Evolutionary conservation across 2,888 invertebrate species (phyloP).

Genomic region (Yponomeuta cagnagella): DNA sequence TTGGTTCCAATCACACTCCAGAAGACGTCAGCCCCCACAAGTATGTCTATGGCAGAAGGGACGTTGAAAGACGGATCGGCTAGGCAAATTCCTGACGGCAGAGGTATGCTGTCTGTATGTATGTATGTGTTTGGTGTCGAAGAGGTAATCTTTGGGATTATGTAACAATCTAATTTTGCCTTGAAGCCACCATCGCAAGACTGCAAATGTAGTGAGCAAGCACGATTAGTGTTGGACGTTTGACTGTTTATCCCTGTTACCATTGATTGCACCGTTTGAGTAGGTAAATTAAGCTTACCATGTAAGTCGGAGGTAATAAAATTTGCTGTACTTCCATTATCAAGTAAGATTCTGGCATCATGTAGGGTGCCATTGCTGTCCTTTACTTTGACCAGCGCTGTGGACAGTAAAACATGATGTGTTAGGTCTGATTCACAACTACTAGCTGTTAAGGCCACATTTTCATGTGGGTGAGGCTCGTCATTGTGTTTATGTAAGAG

Average conservation of each 20-base stretch:
- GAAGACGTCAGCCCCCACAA: constrained; percentile 18
- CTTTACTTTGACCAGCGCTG: constrained; percentile 22
- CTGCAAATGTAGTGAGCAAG: constrained; percentile 7
- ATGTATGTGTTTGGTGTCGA: constrained; percentile 3
- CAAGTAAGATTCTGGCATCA: constrained; percentile 17
- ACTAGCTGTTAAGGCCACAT: neutral
- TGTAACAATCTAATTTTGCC: neutral
- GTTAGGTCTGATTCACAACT: no score
- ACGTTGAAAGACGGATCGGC: constrained; percentile 13
- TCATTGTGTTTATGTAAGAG: constrained; percentile 20
- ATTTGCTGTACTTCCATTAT: constrained; percentile 19
- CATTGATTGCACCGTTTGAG: constrained; percentile 12
- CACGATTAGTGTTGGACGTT: constrained; percentile 8
- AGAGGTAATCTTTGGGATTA: constrained; percentile 8
- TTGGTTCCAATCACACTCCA: constrained; percentile 15
- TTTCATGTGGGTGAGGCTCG: constrained; percentile 5
- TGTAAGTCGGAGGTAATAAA: constrained; percentile 15
- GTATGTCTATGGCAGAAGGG: constrained; percentile 15
- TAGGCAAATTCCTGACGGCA: constrained; percentile 8
- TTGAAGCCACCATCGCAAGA: neutral
- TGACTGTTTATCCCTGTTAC: constrained; percentile 17
- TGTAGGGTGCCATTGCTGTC: constrained; percentile 14
- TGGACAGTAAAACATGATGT: constrained; percentile 16
- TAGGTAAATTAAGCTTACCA: constrained; percentile 9
- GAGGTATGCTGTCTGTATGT: neutral